Base-by-base conservation (phyloP, 2,113 vertebrate species). In the Gadus chalcogrammus region DNA sequence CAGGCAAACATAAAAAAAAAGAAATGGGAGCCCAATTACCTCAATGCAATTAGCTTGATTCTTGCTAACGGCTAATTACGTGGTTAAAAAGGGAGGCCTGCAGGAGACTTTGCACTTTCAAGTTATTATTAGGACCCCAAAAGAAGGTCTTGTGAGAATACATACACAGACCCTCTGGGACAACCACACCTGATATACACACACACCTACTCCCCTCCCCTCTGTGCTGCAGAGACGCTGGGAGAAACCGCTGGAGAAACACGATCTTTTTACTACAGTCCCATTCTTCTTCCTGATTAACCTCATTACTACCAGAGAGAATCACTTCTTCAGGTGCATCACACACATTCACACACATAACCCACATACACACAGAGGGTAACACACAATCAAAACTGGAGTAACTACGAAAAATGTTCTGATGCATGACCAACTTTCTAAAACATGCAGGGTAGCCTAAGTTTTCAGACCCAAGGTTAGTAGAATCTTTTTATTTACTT, bases 51-150 rank as follows among this genome's bases (percentile, higher is more conserved):
- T 91, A 92, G 87, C 87, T 90, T 87, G 87, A 89, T 91, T 89
- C 84, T 68, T 88, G 85, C 87, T 91, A 91, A 91, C 90, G 87
- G 88, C 90, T 93, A 91, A 93, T 93, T 92, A 93, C 84, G 73
- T 87, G 64, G 81, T 20, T 60, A 69, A 68, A 71, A 78, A 67
- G 84, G 82, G 79, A 85, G 83, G 83, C 84, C 86, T 79, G 82
- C 85, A 80, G 73, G 64, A 89, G 81, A 85, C 85, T 86, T 86
- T 88, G 85, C 89, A 92, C 91, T 92, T 92, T 92, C 91, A 92
- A 92, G 92, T 91, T 93, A 92, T 92, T 93, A 92, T 91, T 93
- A 93, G 92, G 91, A 91, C 84, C 84, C 84, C 85, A 81, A 88
- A 86, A 84, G 79, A 82, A 48, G 85, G 85, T 87, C 88, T 88